Percentiles rank a stretch among this genome's conserved stretches.
phyloP scores from a whole-genome alignment of 2,888 invertebrate genomes.

The Acanthosepion lycidas region DNA sequence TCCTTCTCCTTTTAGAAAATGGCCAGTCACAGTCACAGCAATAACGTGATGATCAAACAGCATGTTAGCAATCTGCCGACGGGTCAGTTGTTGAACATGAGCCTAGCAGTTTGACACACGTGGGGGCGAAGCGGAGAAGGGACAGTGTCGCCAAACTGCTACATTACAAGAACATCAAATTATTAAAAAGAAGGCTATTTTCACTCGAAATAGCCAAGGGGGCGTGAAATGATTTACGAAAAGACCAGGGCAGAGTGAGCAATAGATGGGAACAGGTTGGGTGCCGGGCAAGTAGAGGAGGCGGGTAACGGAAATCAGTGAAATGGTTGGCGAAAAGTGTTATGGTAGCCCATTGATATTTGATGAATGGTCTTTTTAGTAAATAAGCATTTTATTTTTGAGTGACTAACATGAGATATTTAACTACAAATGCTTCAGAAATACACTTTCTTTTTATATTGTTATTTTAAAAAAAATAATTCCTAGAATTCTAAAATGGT shows the following conservation, averaged over 20 bases:
- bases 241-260: not conserved
- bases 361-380: no score
- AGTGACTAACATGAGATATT: no score
- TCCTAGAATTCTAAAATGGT: no score
- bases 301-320: no score
- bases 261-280: not conserved
- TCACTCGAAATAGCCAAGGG: not conserved
- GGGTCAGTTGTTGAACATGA: not conserved
- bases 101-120: not conserved
- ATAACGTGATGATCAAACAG: conserved; percentile 20
- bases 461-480: no score
- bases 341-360: no score
- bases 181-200: not conserved
- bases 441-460: no score
- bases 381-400: no score
- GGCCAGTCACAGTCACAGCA: not conserved
- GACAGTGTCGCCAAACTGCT: not conserved
- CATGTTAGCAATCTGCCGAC: conserved; percentile 33
- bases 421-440: no score
- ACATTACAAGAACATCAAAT: not conserved
- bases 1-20: not conserved
- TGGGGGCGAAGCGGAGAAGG: no score
- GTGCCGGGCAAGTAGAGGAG: no score
- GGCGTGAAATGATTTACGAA: not conserved
- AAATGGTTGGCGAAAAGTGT: no score